phyloP scores from a whole-genome alignment of 2,113 vertebrate species.

The Cairina moschata region DNA sequence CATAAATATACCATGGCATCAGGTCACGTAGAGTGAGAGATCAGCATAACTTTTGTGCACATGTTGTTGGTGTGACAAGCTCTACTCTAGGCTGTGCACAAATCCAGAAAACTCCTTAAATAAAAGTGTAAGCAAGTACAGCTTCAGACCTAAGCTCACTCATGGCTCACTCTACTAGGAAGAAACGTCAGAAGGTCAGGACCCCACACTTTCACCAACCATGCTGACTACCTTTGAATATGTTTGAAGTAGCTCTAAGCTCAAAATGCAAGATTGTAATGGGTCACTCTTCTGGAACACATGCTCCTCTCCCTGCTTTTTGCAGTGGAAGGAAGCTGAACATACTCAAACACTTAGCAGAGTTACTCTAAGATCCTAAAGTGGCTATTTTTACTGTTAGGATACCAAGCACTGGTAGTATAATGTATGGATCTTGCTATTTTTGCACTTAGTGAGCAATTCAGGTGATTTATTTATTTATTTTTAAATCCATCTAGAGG shows the following conservation, averaged over 20 bases:
- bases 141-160: not conserved
- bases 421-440: not conserved
- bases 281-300: not conserved
- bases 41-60: not conserved
- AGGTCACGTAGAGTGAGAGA: not conserved
- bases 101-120: not conserved
- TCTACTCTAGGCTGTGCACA: not conserved
- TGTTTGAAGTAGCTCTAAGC: not conserved
- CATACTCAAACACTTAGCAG: not conserved
- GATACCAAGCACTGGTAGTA: not conserved
- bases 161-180: not conserved
- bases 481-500: not conserved
- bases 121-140: not conserved
- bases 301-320: not conserved
- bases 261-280: not conserved
- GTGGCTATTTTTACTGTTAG: not conserved
- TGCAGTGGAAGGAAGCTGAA: not conserved
- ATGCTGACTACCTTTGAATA: not conserved
- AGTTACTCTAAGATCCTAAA: not conserved
- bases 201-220: not conserved
- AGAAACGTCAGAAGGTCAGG: not conserved
- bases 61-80: not conserved
- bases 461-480: too few species aligned
- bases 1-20: not conserved
- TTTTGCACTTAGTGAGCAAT: slow-evolving; percentile 28